phyloP scores from a whole-genome alignment of 2,888 invertebrate genomes.

The Drosophila nr. medialis region DNA sequence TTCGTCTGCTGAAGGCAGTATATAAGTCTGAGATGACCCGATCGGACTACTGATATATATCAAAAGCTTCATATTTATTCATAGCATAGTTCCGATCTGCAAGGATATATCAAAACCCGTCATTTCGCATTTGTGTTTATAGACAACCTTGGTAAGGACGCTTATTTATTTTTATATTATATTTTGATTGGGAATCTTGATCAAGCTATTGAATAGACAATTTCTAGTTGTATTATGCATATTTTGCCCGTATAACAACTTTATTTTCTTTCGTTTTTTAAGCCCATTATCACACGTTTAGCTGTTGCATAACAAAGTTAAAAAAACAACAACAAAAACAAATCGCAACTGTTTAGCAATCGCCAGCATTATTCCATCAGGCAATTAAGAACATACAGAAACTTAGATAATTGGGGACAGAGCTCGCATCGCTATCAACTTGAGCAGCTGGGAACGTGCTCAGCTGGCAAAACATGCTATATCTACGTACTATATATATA shows the following conservation, averaged over 20 bases:
- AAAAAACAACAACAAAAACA: neutral
- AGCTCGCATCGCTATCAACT: constrained; percentile 2
- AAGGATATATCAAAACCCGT: neutral
- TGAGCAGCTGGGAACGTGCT: constrained; percentile 26
- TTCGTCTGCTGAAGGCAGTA: neutral
- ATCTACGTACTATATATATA: constrained; percentile 27
- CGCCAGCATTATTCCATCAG: neutral
- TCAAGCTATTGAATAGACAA: neutral
- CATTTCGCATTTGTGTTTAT: neutral
- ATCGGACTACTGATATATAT: neutral
- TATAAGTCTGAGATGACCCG: neutral
- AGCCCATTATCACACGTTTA: neutral
- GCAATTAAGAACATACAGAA: constrained; percentile 8
- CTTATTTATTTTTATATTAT: neutral
- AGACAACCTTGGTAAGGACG: neutral
- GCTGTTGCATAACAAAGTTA: neutral
- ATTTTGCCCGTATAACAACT: too few relatives aligned
- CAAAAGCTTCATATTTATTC: neutral
- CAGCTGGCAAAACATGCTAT: constrained; percentile 7
- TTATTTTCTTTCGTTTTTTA: neutral
- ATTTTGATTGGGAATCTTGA: neutral
- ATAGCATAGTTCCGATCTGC: neutral
- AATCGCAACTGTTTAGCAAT: constrained; percentile 6
- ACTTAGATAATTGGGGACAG: constrained; percentile 24
- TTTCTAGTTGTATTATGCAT: neutral